Percentiles rank a stretch among this genome's conserved stretches.
phyloP scores from a whole-genome alignment of 2,888 invertebrate species.

The Chrysopilus asiliformis region DNA sequence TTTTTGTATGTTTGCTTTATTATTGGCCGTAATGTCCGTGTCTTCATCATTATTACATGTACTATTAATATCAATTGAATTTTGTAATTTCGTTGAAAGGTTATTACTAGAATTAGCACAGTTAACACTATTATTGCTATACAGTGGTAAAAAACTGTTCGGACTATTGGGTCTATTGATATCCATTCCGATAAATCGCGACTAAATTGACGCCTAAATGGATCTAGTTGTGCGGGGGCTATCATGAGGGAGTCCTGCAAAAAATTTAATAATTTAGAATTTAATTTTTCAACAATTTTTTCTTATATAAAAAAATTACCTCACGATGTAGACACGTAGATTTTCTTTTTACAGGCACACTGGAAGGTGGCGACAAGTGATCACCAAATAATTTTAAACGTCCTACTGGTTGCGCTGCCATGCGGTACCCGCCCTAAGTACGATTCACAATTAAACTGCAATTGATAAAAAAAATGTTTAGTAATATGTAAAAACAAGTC shows the following conservation, averaged over 20 bases:
- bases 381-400: slow-evolving; percentile 18
- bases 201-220: slow-evolving; percentile 29
- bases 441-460: slow-evolving; percentile 6
- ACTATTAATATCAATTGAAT: slow-evolving; percentile 1
- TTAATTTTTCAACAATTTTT: not conserved
- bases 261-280: slow-evolving; percentile 1
- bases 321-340: slow-evolving; percentile 10
- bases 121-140: slow-evolving; percentile 6
- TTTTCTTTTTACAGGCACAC: slow-evolving; percentile 17
- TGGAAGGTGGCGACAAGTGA: slow-evolving; percentile 15
- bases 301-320: slow-evolving; percentile 8
- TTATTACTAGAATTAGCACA: slow-evolving; percentile 3
- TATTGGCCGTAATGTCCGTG: slow-evolving; percentile 1
- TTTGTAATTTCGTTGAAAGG: slow-evolving; percentile 3
- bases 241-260: slow-evolving; percentile 19
- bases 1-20: no score
- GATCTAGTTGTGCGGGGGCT: slow-evolving; percentile 16
- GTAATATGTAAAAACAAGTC: no score
- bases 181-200: slow-evolving; percentile 38
- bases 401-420: slow-evolving; percentile 17
- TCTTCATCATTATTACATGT: slow-evolving; percentile 2
- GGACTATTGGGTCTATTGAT: slow-evolving; percentile 22
- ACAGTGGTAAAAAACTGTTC: not conserved
- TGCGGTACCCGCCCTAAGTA: slow-evolving; percentile 14
- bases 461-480: not conserved